Conservation (phyloP, 2,797 vertebrate genomes). For the Ctenosaura bakeri region DNA sequence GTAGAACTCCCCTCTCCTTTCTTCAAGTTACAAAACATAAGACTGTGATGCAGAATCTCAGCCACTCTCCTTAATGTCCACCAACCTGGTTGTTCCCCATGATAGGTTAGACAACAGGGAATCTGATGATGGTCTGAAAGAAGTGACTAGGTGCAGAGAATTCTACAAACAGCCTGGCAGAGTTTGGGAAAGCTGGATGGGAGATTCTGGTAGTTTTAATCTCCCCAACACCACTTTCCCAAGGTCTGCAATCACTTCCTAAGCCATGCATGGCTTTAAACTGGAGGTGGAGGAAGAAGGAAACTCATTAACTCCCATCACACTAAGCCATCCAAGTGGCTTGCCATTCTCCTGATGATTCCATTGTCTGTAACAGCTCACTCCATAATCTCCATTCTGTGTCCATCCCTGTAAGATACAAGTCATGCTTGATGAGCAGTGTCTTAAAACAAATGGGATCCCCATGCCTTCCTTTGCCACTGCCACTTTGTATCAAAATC, state of each 20-base stretch:
- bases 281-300: not conserved
- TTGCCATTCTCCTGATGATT: not conserved
- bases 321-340: not conserved
- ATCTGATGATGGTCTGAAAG: not conserved
- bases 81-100: not conserved
- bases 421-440: not conserved
- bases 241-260: not conserved
- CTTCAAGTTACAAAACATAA: too few relatives aligned
- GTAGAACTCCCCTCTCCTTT: too few relatives aligned
- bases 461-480: not conserved
- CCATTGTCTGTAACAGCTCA: not conserved
- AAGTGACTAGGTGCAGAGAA: too few relatives aligned
- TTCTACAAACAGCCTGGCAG: not conserved
- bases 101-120: not conserved
- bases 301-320: not conserved
- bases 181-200: too few relatives aligned
- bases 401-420: not conserved
- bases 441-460: constrained; percentile 4
- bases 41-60: too few relatives aligned
- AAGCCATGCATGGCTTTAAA: too few relatives aligned
- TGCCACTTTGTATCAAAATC: constrained; percentile 24
- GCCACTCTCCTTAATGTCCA: not conserved
- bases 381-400: not conserved
- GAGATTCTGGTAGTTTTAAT: too few relatives aligned
- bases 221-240: too few relatives aligned